Conservation (phyloP, 2,888 invertebrate species). For the Pseudoips prasinana region DNA sequence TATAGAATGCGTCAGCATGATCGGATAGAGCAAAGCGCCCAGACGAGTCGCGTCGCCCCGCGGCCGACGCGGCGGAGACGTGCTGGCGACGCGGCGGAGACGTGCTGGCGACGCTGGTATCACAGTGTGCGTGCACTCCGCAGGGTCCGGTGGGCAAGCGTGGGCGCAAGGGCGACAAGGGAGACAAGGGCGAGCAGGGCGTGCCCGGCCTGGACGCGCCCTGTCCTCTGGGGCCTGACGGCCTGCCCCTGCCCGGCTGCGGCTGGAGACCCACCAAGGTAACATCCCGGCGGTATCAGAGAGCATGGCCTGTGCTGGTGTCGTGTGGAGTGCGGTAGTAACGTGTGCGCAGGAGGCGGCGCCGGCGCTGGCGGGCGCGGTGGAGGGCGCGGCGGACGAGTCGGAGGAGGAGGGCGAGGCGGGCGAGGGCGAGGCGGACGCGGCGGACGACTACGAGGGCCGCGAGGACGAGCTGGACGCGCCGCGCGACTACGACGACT, state of each 20-base stretch:
- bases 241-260: conserved; percentile 97
- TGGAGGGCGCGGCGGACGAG: conserved; percentile 24
- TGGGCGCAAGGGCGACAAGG: conserved; percentile 95
- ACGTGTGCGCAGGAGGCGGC: conserved; percentile 39
- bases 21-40: no score
- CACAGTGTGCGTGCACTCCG: conserved; percentile 34
- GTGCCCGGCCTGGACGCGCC: conserved; percentile 99
- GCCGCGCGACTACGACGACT: conserved; percentile 71
- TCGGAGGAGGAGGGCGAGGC: conserved; percentile 31
- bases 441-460: conserved; percentile 53
- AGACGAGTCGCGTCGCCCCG: no score
- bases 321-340: conserved; percentile 11
- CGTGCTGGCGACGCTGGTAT: not conserved
- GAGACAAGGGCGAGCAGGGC: conserved; percentile 97
- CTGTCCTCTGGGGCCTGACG: conserved; percentile 98
- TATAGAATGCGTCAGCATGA: no score
- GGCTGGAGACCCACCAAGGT: conserved; percentile 96
- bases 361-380: conserved; percentile 38
- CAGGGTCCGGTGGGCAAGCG: conserved; percentile 94
- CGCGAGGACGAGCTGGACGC: conserved; percentile 59
- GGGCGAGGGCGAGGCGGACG: conserved; percentile 31
- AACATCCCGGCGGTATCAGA: conserved; percentile 33
- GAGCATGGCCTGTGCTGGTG: not conserved
- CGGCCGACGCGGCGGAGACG: not conserved
- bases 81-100: not conserved